Evolutionary conservation across 1,140 invertebrate genomes (phyloP), one percentile per base, ranked within the genome.

Genomic region (Drosophila quadrilineata): DNA sequence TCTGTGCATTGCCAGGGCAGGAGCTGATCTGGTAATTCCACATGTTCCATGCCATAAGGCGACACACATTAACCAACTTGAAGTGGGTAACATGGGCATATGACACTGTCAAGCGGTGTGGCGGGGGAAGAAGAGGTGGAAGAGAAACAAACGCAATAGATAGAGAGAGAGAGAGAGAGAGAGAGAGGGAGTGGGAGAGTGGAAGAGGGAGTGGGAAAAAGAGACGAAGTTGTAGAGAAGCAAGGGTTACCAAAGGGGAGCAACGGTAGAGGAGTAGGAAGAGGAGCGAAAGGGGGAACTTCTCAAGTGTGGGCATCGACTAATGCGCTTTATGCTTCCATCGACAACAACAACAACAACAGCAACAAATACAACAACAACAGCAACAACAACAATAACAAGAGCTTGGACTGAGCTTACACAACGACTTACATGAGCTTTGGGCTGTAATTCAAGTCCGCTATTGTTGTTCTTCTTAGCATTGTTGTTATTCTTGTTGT

Each of bases 301-400:
- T 45, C 56, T 62, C 48, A 62, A 63, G 49, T 68, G 65, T 68
- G 65, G 49, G 65, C 59, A 63, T 68, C 56, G 65, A 63, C 65
- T 82, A 82, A 82, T 82, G 77, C 77, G 77, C 77, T 82, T 82
- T 82, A 57, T 64, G 35, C 17, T 80, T 57, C 75, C 79, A 65
- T 79, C 74, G 75, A 41, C 65, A 46, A 28, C 45, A 46, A 52
- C 59, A 66, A 38, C 54, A 56, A 33, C 36, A 74, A 31, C 35
- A 38, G 17, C 60, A 70, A 50, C 45, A 41, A 19, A 12, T 29
- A 57, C 28, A 67, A 41, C 24, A 48, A 35, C 46, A 69, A 29
- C 57, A 59, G 29, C 40, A 53, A 72, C 72, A 72, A 58, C 69
- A 72, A 58, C 63, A 29, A 49, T 12, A 40, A 24, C 10, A 36